Base-by-base conservation (phyloP, 1,140 invertebrate genomes). In the Thrips palmi region DNA sequence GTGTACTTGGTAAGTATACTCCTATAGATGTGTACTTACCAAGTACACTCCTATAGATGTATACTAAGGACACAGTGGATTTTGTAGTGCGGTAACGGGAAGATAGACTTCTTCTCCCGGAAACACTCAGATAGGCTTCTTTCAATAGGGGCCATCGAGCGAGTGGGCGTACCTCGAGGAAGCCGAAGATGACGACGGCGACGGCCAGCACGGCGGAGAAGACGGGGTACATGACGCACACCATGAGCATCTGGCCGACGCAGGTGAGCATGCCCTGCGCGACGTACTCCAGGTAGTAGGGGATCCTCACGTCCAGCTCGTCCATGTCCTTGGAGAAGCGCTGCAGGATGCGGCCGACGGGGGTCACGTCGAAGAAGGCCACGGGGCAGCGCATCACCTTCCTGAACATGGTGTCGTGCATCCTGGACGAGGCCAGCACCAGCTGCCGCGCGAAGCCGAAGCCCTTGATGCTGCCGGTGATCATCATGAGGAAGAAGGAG, bases 291-390 rank as follows among this genome's bases (percentile, higher is more conserved):
- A n/a, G n/a, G n/a, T n/a, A 41, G 24, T 23, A 45, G 14, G n/a
- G n/a, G n/a, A n/a, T n/a, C n/a, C n/a, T n/a, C n/a, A n/a, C 89
- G 51, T 97, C 92, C 3, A 91, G 58, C 58, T 75, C 71, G 49
- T 74, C 70, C 39, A 77, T 57, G 48, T 78, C 75, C 38, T 65
- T 60, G 7, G 65, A 66, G 47, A 78, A 77, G 18, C 74, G 48
- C 50, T 75, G 76, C 33, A 74, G 57, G 41, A 79, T 66, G 45
- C 68, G 52, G 19, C 74, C 74, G 38, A 53, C 52, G 6, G 75
- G 69, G 25, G 70, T 71, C 4, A 56, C 63, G 42, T 75, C 70
- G 47, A 71, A 71, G 45, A 77, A 74, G 7, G 53, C 51, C 46
- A 73, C 56, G 2, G 71, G 59, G 25, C 60, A 57, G 32, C 49